Evolutionary conservation across 2,113 vertebrate species (phyloP).

Genomic region (Heterocephalus glaber): DNA sequence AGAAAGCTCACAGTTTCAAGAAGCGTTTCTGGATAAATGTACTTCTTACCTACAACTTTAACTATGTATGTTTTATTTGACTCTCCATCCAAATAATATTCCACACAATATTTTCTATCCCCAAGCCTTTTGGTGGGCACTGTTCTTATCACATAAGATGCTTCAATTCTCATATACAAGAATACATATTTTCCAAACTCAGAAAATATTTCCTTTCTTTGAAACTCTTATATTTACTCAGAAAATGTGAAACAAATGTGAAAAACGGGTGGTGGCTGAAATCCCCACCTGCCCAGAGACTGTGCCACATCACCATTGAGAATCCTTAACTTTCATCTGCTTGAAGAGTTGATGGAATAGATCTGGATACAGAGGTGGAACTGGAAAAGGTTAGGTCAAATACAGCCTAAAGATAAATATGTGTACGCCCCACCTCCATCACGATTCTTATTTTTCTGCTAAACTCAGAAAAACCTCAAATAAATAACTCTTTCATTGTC

Average conservation of each 20-base stretch:
- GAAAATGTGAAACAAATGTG: not conserved
- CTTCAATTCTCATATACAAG: not conserved
- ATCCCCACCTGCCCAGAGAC: not conserved
- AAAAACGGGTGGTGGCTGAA: not conserved
- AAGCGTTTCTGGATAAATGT: not conserved
- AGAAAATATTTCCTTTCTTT: not conserved
- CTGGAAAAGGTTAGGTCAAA: not conserved
- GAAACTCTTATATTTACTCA: not conserved
- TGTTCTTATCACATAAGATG: not conserved
- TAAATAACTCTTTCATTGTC: not conserved
- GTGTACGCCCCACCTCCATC: not conserved
- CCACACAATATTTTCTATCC: not conserved
- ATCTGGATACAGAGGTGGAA: not conserved
- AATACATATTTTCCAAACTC: not conserved
- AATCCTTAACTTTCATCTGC: not conserved
- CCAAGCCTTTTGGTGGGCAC: not conserved
- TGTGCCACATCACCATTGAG: not conserved
- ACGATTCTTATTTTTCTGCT: not conserved
- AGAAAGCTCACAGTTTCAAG: not conserved
- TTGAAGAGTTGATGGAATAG: not conserved
- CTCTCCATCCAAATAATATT: not conserved
- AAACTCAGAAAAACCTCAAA: slow-evolving; percentile 4
- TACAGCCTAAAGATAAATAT: not conserved
- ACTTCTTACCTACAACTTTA: not conserved
- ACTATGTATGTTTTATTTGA: not conserved